phyloP scores from a whole-genome alignment of 2,888 invertebrate genomes.

The Dynastes hyllus region DNA sequence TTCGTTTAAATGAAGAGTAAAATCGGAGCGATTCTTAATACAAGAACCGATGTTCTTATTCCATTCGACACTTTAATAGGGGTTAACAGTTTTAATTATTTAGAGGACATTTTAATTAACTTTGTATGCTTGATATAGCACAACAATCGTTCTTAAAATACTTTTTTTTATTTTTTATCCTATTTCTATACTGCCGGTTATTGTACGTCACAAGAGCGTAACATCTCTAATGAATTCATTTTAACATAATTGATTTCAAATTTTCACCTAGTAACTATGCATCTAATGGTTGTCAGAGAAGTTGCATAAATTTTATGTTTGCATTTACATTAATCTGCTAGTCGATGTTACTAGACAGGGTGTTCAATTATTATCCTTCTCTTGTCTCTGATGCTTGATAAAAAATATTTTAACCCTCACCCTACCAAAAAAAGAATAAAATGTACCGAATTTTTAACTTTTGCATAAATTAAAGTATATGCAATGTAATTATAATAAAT shows the following conservation, averaged over 20 bases:
- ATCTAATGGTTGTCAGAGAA: background rate
- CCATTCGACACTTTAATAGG: constrained; percentile 56
- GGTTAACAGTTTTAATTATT: constrained; percentile 61
- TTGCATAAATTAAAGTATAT: too few species aligned
- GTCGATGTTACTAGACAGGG: too few species aligned
- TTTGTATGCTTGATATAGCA: constrained; percentile 28
- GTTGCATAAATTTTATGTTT: constrained; percentile 4
- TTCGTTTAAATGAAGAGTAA: background rate
- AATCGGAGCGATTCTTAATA: constrained; percentile 16
- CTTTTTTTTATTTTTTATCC: constrained; percentile 4
- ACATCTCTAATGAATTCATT: background rate
- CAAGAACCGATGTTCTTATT: constrained; percentile 38
- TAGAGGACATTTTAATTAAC: constrained; percentile 59
- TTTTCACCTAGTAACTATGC: background rate
- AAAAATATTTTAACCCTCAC: too few species aligned
- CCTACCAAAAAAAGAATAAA: too few species aligned
- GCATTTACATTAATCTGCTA: background rate
- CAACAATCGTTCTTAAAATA: constrained; percentile 21
- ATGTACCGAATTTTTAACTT: too few species aligned
- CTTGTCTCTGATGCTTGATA: too few species aligned
- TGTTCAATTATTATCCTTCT: too few species aligned
- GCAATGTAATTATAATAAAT: too few species aligned
- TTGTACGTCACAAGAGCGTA: background rate
- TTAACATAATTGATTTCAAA: background rate
- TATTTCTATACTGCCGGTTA: too few species aligned